These are phyloP conservation scores for Sternarchorhynchus goeldii DNA, from an alignment of 2,797 vertebrate species.

Conservation along the genomic window DNA sequence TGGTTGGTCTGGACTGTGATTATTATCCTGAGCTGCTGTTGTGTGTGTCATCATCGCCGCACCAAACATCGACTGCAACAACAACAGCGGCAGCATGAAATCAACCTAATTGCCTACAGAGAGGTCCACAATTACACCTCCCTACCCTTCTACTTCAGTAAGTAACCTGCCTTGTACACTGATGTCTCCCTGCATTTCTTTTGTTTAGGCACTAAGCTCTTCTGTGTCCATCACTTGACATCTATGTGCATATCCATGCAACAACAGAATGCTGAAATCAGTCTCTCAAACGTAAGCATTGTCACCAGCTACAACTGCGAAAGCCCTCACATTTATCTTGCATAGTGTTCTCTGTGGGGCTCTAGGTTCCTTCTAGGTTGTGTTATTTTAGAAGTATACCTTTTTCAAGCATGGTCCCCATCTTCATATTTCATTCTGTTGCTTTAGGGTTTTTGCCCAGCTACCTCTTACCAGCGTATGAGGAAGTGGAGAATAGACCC, in stretches of 20 bases:
- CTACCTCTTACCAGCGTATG: slow-evolving; percentile 93
- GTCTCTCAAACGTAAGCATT: neutral
- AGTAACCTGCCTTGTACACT: slow-evolving; percentile 57
- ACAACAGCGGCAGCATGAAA: slow-evolving; percentile 92
- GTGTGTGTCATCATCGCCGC: slow-evolving; percentile 90
- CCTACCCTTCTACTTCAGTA: slow-evolving; percentile 91
- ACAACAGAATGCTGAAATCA: neutral
- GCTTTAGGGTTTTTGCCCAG: slow-evolving; percentile 88
- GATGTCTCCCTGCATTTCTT: neutral
- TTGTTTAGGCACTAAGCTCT: neutral
- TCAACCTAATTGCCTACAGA: slow-evolving; percentile 94
- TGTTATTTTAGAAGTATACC: no score
- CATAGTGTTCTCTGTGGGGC: neutral
- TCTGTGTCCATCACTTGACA: no score
- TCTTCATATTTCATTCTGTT: slow-evolving; percentile 15
- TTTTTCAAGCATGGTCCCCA: slow-evolving; percentile 3
- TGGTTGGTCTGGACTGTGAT: slow-evolving; percentile 95
- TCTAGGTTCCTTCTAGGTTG: no score
- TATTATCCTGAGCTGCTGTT: slow-evolving; percentile 90
- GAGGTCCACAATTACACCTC: slow-evolving; percentile 91
- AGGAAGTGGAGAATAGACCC: slow-evolving; percentile 91
- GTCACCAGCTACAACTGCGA: neutral
- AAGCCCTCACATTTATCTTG: no score
- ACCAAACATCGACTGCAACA: slow-evolving; percentile 93
- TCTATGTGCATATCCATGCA: neutral